Conservation (phyloP, 2,113 vertebrate species). For the Oryzias curvinotus region DNA sequence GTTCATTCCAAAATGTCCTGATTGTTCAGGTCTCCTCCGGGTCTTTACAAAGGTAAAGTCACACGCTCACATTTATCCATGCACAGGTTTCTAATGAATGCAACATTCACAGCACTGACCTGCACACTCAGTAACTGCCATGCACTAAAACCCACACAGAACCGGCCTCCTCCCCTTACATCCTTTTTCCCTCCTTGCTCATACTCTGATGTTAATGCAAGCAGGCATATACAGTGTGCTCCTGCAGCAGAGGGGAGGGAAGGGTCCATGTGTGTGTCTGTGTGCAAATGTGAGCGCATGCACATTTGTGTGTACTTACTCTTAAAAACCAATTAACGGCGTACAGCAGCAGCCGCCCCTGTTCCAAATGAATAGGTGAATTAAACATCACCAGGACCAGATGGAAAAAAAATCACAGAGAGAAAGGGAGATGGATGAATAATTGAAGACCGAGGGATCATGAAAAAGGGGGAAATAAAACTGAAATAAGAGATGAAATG, state of each 20-base stretch:
- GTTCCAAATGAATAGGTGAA: conserved; percentile 69
- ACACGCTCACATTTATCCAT: conserved; percentile 7
- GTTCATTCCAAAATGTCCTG: conserved; percentile 7
- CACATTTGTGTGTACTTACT: conserved; percentile 30
- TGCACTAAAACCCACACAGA: conserved; percentile 32
- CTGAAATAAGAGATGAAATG: conserved; percentile 72
- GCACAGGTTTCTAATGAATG: conserved; percentile 43
- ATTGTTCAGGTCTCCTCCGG: background rate
- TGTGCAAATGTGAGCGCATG: conserved; percentile 13
- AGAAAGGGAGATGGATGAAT: conserved; percentile 67
- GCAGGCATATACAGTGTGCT: conserved; percentile 69
- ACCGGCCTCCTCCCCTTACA: conserved; percentile 38
- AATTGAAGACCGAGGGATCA: conserved; percentile 67
- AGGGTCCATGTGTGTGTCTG: conserved; percentile 5
- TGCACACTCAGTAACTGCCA: conserved; percentile 42
- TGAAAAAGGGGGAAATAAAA: conserved; percentile 68
- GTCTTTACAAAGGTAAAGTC: conserved; percentile 26
- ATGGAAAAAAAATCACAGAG: conserved; percentile 70
- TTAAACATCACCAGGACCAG: conserved; percentile 72
- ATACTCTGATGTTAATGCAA: conserved; percentile 68
- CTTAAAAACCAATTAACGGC: conserved; percentile 72
- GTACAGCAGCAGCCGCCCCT: conserved; percentile 43
- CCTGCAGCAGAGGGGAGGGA: conserved; percentile 32
- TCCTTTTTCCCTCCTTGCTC: conserved; percentile 63
- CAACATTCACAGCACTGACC: conserved; percentile 53